Base-by-base conservation (phyloP, 2,113 vertebrate species). In the Heptranchias perlo region DNA sequence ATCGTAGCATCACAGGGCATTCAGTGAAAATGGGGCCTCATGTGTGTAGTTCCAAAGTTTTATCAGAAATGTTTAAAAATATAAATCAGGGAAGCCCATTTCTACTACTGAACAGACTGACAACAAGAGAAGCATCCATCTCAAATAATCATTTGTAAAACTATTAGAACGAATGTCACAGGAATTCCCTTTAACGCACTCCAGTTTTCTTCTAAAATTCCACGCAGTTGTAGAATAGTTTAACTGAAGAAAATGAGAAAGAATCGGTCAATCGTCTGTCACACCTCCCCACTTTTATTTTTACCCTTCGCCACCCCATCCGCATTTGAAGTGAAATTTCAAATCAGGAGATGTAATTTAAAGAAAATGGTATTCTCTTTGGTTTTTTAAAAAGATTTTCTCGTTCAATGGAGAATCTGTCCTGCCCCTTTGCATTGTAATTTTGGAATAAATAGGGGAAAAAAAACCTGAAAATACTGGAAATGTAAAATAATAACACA, bases 91-190 rank as follows among this genome's bases (percentile, higher is more conserved):
- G 35, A 92, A n/a, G 31, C 31, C 13, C 11, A 61, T 92, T 92
- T 92, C 7, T 58, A 58, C 35, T 35, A 35, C 54, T 18, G 52
- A 92, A 92, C 13, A 62, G 35, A 93, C 89, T 93, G 89, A n/a
- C 58, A 87, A 86, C 21, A 93, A 93, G 54, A 23, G 5, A 62
- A 61, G 89, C 58, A 93, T 93, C 58, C 89, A 93, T 16, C n/a
- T 93, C 89, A 93, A 62, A 62, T 93, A 93, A 93, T 35, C 54
- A 91, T 39, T 93, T 21, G 58, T 62, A 58, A 93, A 87, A 52
- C 21, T 62, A 62, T 93, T n/a, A 39, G 58, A 93, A 93, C 10
- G 16, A 35, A 91, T 58, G 2, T 14, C 78, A 23, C 39, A 47
- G 87, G 31, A 61, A 91, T 58, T 28, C 54, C 52, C 31, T 91